Evolutionary conservation across 2,888 invertebrate species (phyloP).

Genomic region (Hirtodrosophila histrioides): DNA sequence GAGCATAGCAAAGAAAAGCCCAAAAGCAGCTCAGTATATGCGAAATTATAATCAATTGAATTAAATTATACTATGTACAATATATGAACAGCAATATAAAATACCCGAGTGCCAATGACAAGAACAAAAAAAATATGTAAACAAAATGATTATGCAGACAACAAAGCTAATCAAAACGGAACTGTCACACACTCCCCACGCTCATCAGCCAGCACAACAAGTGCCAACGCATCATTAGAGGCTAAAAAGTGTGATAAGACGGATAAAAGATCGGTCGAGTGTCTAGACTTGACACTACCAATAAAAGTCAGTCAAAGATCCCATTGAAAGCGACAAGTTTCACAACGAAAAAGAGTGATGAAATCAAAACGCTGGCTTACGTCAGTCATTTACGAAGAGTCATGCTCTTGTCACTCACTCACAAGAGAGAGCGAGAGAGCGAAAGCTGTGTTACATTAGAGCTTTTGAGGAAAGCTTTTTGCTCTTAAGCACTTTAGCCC

Average conservation of each 20-base stretch:
- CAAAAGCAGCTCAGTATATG: conserved; percentile 4
- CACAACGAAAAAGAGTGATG: conserved; percentile 39
- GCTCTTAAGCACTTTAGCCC: conserved; percentile 18
- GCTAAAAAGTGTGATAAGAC: conserved; percentile 41
- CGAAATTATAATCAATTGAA: conserved; percentile 50
- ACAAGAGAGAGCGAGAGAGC: conserved; percentile 2
- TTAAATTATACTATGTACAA: conserved; percentile 49
- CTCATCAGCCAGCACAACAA: conserved; percentile 9
- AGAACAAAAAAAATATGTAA: conserved; percentile 56
- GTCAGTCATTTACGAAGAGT: conserved; percentile 33
- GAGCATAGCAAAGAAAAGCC: not conserved
- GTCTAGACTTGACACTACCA: conserved; percentile 17
- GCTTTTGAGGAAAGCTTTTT: conserved; percentile 28
- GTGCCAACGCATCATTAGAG: conserved; percentile 34
- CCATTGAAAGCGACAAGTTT: not conserved
- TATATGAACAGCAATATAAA: conserved; percentile 16
- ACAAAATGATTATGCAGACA: conserved; percentile 76
- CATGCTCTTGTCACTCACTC: not conserved
- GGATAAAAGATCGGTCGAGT: conserved; percentile 28
- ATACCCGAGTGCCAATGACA: conserved; percentile 13
- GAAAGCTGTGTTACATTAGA: not conserved
- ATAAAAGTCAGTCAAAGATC: conserved; percentile 16
- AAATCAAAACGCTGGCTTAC: conserved; percentile 41
- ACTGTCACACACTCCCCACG: conserved; percentile 9
- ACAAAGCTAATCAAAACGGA: conserved; percentile 52